Evolutionary conservation across 2,888 invertebrate species (phyloP), one percentile per base, ranked within the genome.

Genomic region (Megamerina dolium): DNA sequence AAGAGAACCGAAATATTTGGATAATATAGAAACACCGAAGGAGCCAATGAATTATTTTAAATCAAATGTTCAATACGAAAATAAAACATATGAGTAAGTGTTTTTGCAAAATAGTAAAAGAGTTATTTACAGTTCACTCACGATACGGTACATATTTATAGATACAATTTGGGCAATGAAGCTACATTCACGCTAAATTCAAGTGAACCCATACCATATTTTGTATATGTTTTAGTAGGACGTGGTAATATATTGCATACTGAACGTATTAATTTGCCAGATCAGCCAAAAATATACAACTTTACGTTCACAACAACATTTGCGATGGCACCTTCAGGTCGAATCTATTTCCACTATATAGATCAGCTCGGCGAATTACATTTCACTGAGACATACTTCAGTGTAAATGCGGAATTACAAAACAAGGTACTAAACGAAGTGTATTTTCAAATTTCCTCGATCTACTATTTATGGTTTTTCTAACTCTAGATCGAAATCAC

Each of bases 161-260:
- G 35, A 3, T 19, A 12, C 20, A 19, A 20, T 3, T 10, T 20
- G 1, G 85, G 84, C 41, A 75, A 78, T 45, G 83, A 86, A 49
- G 76, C 90, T 37, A 78, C 82, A 49, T 78, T 90, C 17, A 76
- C 81, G 41, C 77, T 92, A 2, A 82, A 84, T 49, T 85, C 87
- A 2, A 88, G 88, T 0, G 79, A 80, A 47, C 81, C 83, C 0
- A 74, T 92, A 72, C 79, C 80, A 50, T 78, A 86, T 51, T 74
- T 91, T 35, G 82, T 80, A 52, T 91, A 89, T 61, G 76, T 82
- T 57, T 77, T 90, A 14, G 74, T 94, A 49, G 91, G 90, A 3
- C 78, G 93, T 41, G 94, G 94, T 1, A 86, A 91, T 61, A 82
- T 94, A 16, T 72, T 91, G 6, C 68, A 81, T 13, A 85, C 88